A percentile compares a stretch with the other conserved stretches of the same genome.
phyloP scores from a whole-genome alignment of 1,140 invertebrate species.

The Neodiprion lecontei region DNA sequence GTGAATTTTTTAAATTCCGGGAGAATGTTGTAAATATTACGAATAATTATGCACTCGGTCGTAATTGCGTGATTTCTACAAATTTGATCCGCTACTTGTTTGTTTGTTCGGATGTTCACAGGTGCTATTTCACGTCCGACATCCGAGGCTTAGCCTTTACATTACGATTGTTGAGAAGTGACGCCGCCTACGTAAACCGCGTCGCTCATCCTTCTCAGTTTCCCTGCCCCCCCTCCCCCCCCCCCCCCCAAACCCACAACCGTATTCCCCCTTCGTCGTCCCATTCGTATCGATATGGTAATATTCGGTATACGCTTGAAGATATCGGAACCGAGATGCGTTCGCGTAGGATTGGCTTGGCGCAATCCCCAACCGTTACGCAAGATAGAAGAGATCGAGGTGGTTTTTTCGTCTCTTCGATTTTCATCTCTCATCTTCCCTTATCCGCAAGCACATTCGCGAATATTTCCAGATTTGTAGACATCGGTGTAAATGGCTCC shows the following conservation, averaged over 20 bases:
- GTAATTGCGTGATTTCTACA: too few species aligned
- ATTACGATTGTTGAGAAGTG: background rate
- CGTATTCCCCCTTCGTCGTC: too few species aligned
- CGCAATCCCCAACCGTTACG: background rate
- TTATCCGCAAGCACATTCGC: background rate
- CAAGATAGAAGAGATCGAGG: background rate
- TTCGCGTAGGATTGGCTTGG: background rate
- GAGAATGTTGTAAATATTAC: too few species aligned
- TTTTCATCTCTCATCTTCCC: background rate
- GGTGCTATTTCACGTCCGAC: too few species aligned
- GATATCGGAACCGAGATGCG: background rate
- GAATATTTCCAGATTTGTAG: slow-evolving; percentile 3
- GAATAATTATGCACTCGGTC: too few species aligned
- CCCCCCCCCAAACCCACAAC: background rate
- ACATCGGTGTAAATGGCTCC: background rate
- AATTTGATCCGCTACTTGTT: too few species aligned
- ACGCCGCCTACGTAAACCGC: background rate
- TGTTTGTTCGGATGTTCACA: too few species aligned
- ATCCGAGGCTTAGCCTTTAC: too few species aligned
- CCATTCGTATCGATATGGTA: background rate
- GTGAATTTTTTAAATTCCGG: too few species aligned
- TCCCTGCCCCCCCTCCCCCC: background rate
- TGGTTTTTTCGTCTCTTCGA: background rate
- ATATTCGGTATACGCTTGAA: background rate
- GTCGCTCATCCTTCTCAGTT: too few species aligned